phyloP scores from a whole-genome alignment of 2,113 vertebrate species.

The Conger conger region DNA sequence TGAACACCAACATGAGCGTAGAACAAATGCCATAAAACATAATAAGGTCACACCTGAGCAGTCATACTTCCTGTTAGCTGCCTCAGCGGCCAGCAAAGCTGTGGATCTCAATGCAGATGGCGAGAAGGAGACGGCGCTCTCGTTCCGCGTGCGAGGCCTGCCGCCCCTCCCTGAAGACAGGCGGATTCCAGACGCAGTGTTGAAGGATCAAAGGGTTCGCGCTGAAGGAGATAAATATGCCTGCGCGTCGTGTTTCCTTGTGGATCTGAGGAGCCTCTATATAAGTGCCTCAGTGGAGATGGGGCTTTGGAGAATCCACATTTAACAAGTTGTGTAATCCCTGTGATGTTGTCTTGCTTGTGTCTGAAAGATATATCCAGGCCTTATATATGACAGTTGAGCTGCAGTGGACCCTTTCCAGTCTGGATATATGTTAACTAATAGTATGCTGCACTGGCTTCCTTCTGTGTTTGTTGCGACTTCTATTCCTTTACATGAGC shows the following conservation, averaged over 20 bases:
- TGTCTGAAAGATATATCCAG: background rate
- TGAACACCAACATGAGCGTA: background rate
- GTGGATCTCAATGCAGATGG: background rate
- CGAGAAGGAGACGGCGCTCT: background rate
- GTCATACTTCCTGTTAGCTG: background rate
- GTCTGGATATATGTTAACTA: too few species aligned
- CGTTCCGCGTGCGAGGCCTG: background rate
- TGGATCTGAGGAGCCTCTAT: background rate
- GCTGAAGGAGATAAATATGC: background rate
- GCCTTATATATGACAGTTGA: too few species aligned
- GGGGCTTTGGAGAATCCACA: background rate
- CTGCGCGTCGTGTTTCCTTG: background rate
- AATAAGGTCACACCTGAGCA: background rate
- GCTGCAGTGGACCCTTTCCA: too few species aligned
- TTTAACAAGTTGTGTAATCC: background rate
- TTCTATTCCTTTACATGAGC: too few species aligned
- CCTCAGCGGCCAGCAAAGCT: background rate
- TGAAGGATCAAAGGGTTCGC: background rate
- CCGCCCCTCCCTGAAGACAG: background rate
- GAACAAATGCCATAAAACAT: background rate
- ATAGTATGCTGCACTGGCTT: too few species aligned
- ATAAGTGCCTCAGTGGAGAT: background rate
- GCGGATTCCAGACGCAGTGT: background rate
- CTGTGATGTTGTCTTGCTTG: background rate
- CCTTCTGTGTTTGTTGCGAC: too few species aligned